Percentiles rank a stretch among this genome's conserved stretches.
Evolutionary conservation across 1,140 invertebrate genomes (phyloP).

Genomic region (Platyura marginata): DNA sequence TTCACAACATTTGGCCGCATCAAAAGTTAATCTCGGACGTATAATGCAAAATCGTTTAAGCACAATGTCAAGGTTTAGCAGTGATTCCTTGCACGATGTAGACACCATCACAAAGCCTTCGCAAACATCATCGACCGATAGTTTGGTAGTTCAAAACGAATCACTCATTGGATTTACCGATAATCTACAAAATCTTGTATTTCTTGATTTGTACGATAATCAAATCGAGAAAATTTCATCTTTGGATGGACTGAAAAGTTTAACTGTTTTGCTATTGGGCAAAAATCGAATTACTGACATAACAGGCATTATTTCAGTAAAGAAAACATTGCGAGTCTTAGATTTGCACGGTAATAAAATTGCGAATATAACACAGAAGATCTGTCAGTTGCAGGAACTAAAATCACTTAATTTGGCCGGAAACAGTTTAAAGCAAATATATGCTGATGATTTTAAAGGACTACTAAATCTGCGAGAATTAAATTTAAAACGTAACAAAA

Average conservation of each 20-base stretch:
- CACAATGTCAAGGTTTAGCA: not conserved
- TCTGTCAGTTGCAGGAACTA: conserved; percentile 43
- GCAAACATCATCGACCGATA: not conserved
- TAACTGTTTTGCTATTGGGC: conserved; percentile 71
- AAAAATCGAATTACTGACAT: conserved; percentile 58
- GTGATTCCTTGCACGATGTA: not conserved
- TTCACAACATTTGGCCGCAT: conserved; percentile 12
- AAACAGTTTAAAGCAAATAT: conserved; percentile 62
- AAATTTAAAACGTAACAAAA: conserved; percentile 69
- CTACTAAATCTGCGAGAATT: conserved; percentile 60
- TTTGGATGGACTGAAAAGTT: conserved; percentile 50
- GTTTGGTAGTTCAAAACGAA: not conserved
- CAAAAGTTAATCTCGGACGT: not conserved
- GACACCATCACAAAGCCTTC: not conserved
- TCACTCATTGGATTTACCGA: conserved; percentile 9
- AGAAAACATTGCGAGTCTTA: conserved; percentile 35
- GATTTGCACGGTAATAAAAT: conserved; percentile 85
- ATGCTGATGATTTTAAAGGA: conserved; percentile 52
- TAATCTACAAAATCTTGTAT: conserved; percentile 60
- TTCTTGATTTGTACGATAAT: conserved; percentile 87
- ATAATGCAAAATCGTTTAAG: not conserved
- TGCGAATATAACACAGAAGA: conserved; percentile 27
- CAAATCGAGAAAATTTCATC: conserved; percentile 70
- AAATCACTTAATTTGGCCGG: conserved; percentile 84
- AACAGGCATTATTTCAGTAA: conserved; percentile 12